These are phyloP conservation scores for Chaetodon trifasciatus DNA, from an alignment of 2,797 vertebrate species.

Conservation along the genomic window DNA sequence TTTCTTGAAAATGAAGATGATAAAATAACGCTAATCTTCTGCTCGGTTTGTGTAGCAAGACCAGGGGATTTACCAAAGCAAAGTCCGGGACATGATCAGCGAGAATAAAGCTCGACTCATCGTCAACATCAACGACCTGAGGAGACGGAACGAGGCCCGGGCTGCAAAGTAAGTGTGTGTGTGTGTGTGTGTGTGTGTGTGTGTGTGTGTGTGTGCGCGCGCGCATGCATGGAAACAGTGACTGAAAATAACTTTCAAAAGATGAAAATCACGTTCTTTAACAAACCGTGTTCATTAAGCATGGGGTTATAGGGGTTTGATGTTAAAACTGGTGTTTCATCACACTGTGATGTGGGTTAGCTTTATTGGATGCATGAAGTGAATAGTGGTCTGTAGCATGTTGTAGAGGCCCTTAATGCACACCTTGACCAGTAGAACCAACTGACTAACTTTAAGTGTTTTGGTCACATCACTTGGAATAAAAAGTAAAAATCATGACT, in stretches of 20 bases:
- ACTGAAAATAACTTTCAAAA: not conserved
- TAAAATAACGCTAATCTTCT: not conserved
- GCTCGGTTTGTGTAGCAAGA: constrained; percentile 87
- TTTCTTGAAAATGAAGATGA: not conserved
- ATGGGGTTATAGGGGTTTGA: too few relatives aligned
- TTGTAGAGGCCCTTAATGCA: not conserved
- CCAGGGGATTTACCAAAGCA: constrained; percentile 94
- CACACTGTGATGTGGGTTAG: not conserved
- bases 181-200: too few relatives aligned
- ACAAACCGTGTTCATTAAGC: too few relatives aligned
- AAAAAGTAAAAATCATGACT: not conserved
- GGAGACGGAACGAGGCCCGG: constrained; percentile 92
- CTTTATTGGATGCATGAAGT: not conserved
- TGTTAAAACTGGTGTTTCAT: not conserved
- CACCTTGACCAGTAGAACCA: not conserved
- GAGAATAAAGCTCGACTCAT: constrained; percentile 93
- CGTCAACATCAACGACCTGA: constrained; percentile 95
- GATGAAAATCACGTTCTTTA: not conserved
- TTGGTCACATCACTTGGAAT: too few relatives aligned
- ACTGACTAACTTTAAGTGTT: not conserved
- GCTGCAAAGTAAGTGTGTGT: constrained; percentile 87
- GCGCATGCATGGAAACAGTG: not conserved
- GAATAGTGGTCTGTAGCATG: not conserved
- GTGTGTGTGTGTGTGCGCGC: too few relatives aligned
- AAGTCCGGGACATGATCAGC: constrained; percentile 95